Percentiles rank a stretch among this genome's conserved stretches.
Conservation (phyloP, 2,113 vertebrate species). For the Agapornis roseicollis region DNA sequence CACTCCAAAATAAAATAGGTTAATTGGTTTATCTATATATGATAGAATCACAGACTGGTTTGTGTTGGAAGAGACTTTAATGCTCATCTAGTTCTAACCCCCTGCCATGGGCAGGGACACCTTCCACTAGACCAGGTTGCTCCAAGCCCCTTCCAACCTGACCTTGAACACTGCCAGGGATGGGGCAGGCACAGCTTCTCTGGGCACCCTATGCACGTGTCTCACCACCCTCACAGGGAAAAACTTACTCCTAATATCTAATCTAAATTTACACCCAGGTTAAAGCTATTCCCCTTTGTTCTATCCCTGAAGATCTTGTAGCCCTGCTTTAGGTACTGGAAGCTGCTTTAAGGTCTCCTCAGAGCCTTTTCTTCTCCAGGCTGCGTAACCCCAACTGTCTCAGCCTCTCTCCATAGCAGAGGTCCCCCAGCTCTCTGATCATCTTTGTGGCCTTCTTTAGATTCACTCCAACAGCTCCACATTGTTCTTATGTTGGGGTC, state of each 20-base stretch:
- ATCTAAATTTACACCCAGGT: not conserved
- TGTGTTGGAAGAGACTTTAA: not conserved
- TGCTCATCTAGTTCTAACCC: not conserved
- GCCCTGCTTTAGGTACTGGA: not conserved
- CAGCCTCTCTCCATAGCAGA: not conserved
- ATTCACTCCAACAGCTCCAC: not conserved
- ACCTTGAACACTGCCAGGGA: not conserved
- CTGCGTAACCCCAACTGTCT: not conserved
- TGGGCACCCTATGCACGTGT: not conserved
- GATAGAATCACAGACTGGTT: not conserved
- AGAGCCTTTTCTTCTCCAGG: not conserved
- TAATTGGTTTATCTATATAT: not conserved
- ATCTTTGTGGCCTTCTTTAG: not conserved
- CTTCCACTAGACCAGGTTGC: too few relatives aligned
- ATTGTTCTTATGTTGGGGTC: not conserved
- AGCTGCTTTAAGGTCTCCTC: not conserved
- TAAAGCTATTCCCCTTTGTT: not conserved
- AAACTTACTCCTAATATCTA: not conserved
- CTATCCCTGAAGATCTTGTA: not conserved
- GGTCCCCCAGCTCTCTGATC: not conserved
- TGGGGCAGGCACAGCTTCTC: not conserved
- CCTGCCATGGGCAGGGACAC: too few relatives aligned
- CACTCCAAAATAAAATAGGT: not conserved
- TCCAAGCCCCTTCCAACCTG: too few relatives aligned
- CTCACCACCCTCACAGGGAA: not conserved